phyloP scores from a whole-genome alignment of 64 coral and sea anemone species.

The Pocillopora damicornis region DNA sequence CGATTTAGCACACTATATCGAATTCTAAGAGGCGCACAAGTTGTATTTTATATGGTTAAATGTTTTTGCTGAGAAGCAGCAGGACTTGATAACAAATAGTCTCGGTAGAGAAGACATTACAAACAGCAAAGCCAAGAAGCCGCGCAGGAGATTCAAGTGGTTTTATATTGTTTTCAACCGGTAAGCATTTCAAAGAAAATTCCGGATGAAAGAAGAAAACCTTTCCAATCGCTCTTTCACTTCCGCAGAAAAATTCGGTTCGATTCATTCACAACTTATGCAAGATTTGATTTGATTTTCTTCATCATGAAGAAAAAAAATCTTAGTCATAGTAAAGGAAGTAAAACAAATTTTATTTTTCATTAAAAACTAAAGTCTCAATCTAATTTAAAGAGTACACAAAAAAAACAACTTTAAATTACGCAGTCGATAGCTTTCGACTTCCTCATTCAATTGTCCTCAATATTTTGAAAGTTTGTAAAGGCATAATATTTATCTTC shows the following conservation, averaged over 20 bases:
- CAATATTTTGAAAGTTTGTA: not conserved
- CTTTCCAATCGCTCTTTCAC: not conserved
- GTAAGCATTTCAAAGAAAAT: not conserved
- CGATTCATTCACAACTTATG: too few species aligned
- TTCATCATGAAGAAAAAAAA: not conserved
- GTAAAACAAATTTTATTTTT: too few species aligned
- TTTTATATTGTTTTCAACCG: not conserved
- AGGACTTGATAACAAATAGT: not conserved
- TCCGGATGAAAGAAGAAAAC: not conserved
- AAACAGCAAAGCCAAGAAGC: not conserved
- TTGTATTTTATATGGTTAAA: too few species aligned
- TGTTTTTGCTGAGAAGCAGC: too few species aligned
- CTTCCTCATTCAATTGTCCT: not conserved
- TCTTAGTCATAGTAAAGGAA: not conserved
- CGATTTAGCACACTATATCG: too few species aligned
- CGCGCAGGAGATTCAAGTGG: not conserved
- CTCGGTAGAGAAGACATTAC: not conserved
- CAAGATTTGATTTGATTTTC: too few species aligned
- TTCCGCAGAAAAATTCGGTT: not conserved
- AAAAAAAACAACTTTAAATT: not conserved
- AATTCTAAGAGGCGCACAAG: too few species aligned
- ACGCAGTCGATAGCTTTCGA: not conserved
- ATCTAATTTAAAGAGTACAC: not conserved
- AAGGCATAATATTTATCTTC: not conserved
- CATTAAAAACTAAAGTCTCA: not conserved